Percentiles rank a stretch among this genome's conserved stretches.
phyloP scores from a whole-genome alignment of 2,888 invertebrate species.

The Hirtodrosophila confusa region DNA sequence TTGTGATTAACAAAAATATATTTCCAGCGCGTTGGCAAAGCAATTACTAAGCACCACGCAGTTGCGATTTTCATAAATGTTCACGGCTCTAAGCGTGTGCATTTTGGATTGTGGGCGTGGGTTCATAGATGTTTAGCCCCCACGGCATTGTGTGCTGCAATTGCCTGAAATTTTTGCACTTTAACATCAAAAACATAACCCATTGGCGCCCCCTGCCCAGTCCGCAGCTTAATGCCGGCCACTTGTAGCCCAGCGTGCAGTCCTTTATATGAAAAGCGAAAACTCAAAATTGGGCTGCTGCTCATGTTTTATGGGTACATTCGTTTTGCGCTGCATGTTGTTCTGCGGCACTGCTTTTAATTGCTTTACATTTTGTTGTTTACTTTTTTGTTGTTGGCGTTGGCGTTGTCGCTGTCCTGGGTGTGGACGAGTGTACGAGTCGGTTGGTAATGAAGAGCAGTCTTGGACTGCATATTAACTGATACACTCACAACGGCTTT shows the following conservation, averaged over 20 bases:
- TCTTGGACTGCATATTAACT: constrained; percentile 77
- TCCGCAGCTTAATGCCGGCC: constrained; percentile 29
- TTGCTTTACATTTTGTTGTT: constrained; percentile 80
- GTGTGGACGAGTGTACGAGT: constrained; percentile 16
- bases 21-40: constrained; percentile 51
- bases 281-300: constrained; percentile 71
- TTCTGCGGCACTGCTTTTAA: constrained; percentile 74
- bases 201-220: not conserved
- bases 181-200: constrained; percentile 55
- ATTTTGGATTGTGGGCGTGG: constrained; percentile 19
- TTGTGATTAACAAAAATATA: constrained; percentile 64
- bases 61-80: constrained; percentile 58
- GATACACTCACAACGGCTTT: constrained; percentile 64
- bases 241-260: constrained; percentile 78
- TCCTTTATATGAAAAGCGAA: constrained; percentile 52
- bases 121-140: constrained; percentile 61
- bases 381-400: constrained; percentile 38
- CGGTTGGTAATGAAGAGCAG: constrained; percentile 71
- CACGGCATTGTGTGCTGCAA: constrained; percentile 37
- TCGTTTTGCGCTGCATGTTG: constrained; percentile 67
- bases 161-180: constrained; percentile 52
- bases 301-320: constrained; percentile 78
- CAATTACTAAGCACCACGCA: constrained; percentile 46
- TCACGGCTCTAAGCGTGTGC: constrained; percentile 16
- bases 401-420: not conserved